Percentiles rank a stretch among this genome's conserved stretches.
These are phyloP conservation scores for Zhuqinia jingwanae DNA, from an alignment of 2,888 invertebrate genomes.

Conservation along the genomic window DNA sequence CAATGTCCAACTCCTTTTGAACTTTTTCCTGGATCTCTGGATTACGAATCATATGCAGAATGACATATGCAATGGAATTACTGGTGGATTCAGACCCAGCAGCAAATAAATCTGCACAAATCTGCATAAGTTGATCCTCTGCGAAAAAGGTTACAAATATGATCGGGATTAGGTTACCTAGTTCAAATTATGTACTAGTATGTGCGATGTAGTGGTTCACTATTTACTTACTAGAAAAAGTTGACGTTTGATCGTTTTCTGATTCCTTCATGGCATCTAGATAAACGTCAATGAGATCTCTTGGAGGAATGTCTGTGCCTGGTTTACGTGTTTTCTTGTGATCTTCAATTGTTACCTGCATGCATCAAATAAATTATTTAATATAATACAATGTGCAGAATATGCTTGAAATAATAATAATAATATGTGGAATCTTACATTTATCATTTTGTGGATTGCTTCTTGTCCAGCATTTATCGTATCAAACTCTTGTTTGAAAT, in stretches of 20 bases:
- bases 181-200: no score
- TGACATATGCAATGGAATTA: conserved; percentile 74
- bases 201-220: no score
- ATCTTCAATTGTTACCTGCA: conserved; percentile 75
- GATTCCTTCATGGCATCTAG: conserved; percentile 76
- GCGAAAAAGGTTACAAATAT: conserved; percentile 11
- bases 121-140: conserved; percentile 76
- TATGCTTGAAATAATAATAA: no score
- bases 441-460: conserved; percentile 43
- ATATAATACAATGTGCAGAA: no score
- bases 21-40: conserved; percentile 74
- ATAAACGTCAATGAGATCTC: conserved; percentile 79
- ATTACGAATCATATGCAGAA: conserved; percentile 75
- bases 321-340: conserved; percentile 74
- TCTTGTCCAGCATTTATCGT: conserved; percentile 6
- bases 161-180: no score
- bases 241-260: conserved; percentile 51
- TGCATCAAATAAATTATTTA: not conserved
- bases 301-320: conserved; percentile 34
- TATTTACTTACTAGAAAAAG: conserved; percentile 73
- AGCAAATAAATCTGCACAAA: conserved; percentile 74
- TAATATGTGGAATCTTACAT: conserved; percentile 20
- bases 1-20: conserved; percentile 68
- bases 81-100: conserved; percentile 78
- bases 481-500: conserved; percentile 64